Conservation (phyloP, 2,888 invertebrate species). For the Thereva unica region DNA sequence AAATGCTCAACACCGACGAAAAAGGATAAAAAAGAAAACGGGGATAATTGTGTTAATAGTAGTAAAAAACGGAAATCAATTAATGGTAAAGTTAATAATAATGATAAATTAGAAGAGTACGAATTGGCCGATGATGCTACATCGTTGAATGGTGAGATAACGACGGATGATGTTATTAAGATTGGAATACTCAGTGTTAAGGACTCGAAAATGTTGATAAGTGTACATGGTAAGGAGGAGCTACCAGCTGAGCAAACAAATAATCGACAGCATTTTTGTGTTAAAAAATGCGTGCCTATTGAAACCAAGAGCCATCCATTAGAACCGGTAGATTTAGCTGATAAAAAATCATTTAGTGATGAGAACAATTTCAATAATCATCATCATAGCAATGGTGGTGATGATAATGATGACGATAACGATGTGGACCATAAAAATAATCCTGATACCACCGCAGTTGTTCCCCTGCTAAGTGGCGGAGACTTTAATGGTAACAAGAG, state of each 20-base stretch:
- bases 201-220: constrained; percentile 59
- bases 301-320: constrained; percentile 54
- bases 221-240: constrained; percentile 73
- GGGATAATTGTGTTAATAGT: constrained; percentile 14
- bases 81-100: constrained; percentile 46
- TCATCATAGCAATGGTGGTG: constrained; percentile 23
- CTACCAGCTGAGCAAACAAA: constrained; percentile 62
- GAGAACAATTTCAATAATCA: constrained; percentile 39
- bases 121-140: constrained; percentile 64
- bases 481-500: constrained; percentile 13
- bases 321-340: constrained; percentile 45
- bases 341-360: constrained; percentile 31
- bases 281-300: constrained; percentile 52
- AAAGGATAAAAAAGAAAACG: constrained; percentile 32
- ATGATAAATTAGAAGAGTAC: constrained; percentile 57
- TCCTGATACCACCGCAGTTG: constrained; percentile 55
- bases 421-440: constrained; percentile 34
- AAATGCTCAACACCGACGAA: constrained; percentile 32
- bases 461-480: constrained; percentile 37
- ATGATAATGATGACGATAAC: constrained; percentile 35
- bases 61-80: constrained; percentile 42
- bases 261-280: constrained; percentile 6
- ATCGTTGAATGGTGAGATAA: constrained; percentile 55
- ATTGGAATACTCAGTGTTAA: constrained; percentile 60
- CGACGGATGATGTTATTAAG: constrained; percentile 52